Percentiles rank a stretch among this genome's conserved stretches.
Evolutionary conservation across 2,797 vertebrate species (phyloP).

Genomic region (Mormyrops boulengeri): DNA sequence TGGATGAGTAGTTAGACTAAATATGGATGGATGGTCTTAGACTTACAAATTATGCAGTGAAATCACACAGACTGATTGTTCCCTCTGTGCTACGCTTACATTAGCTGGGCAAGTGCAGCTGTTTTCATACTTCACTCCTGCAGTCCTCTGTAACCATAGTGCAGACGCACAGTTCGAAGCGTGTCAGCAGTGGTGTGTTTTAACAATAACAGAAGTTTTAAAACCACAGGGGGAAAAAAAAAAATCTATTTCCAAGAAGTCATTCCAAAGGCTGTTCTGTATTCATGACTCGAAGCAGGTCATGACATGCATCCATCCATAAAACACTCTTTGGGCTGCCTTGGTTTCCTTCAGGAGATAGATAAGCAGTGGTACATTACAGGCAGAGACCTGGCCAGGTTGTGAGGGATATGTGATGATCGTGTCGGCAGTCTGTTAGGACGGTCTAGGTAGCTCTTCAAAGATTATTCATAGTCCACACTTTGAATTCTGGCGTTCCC

Average conservation of each 20-base stretch:
- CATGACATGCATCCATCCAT: neutral
- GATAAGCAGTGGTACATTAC: neutral
- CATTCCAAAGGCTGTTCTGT: neutral
- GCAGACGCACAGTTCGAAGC: neutral
- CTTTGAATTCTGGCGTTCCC: neutral
- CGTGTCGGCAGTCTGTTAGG: slow-evolving; percentile 5
- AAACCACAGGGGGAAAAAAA: neutral
- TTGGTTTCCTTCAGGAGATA: neutral
- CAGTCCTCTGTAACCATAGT: neutral
- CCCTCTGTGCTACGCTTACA: neutral
- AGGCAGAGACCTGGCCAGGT: neutral
- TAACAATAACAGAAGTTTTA: neutral
- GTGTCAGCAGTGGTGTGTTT: neutral
- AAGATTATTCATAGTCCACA: neutral
- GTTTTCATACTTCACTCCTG: neutral
- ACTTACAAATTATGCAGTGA: neutral
- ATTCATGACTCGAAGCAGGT: neutral
- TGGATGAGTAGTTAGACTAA: neutral
- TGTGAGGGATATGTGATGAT: neutral
- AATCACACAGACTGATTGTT: neutral
- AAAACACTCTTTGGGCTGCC: neutral
- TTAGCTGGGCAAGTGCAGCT: neutral
- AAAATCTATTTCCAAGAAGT: slow-evolving; percentile 5
- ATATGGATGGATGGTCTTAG: neutral
- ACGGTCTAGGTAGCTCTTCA: neutral